Conservation (phyloP, 1,140 invertebrate genomes). For the Drosophila orena region DNA sequence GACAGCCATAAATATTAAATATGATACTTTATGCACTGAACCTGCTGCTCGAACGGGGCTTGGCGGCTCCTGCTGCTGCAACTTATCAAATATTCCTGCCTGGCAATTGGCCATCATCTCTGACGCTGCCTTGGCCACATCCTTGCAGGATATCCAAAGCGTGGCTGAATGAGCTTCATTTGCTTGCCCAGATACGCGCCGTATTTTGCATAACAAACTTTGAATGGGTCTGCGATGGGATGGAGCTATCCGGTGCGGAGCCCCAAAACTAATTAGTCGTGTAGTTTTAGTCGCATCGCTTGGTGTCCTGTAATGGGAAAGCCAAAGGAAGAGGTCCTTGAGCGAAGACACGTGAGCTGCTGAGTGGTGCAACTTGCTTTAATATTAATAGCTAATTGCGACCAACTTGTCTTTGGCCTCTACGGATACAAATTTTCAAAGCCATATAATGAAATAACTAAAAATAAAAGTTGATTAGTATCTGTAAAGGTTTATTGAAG, state of each 20-base stretch:
- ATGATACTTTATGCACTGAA: constrained; percentile 75
- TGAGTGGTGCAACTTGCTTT: constrained; percentile 50
- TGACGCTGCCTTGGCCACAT: constrained; percentile 73
- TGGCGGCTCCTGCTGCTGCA: constrained; percentile 31
- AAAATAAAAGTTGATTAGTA: too few relatives aligned
- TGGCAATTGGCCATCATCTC: constrained; percentile 77
- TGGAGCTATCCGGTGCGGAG: constrained; percentile 13
- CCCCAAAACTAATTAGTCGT: constrained; percentile 78
- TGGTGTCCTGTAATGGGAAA: constrained; percentile 17
- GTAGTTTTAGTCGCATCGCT: constrained; percentile 15
- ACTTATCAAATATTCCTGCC: constrained; percentile 82
- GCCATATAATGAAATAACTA: too few relatives aligned
- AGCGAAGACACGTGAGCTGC: constrained; percentile 67
- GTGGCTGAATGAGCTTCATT: constrained; percentile 77
- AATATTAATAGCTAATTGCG: constrained; percentile 77
- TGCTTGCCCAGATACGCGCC: constrained; percentile 63
- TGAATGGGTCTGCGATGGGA: constrained; percentile 5
- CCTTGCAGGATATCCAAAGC: constrained; percentile 60
- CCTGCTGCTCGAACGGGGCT: constrained; percentile 4
- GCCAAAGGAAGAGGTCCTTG: constrained; percentile 18
- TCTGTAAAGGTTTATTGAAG: too few relatives aligned
- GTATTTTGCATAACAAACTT: constrained; percentile 82
- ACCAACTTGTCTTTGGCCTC: constrained; percentile 41
- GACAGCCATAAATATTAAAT: constrained; percentile 82
- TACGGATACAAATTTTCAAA: too few relatives aligned